Conservation (phyloP, 92 coral and sea anemone genomes). For the Galaxea fascicularis region DNA sequence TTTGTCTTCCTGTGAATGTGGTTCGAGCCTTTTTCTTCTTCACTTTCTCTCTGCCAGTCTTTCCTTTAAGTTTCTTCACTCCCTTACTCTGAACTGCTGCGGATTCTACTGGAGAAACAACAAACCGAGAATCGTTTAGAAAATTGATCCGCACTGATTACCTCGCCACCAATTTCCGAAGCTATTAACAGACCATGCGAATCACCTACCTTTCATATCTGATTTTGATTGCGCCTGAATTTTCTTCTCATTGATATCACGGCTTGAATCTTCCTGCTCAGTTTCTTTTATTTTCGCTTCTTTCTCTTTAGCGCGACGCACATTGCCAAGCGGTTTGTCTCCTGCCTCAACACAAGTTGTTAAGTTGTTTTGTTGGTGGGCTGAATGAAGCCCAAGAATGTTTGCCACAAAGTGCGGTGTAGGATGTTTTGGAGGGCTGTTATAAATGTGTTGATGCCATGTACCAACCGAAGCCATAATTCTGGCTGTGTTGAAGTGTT, state of each 20-base stretch:
- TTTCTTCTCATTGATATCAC: conserved; percentile 21
- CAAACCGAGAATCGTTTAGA: conserved; percentile 65
- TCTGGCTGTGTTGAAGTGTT: conserved; percentile 7
- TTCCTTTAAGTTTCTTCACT: conserved; percentile 69
- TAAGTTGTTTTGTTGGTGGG: conserved; percentile 65
- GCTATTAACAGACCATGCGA: conserved; percentile 51
- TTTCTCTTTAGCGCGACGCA: conserved; percentile 13
- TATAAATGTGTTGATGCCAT: conserved; percentile 97
- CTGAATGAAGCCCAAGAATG: conserved; percentile 88
- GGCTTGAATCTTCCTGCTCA: neutral
- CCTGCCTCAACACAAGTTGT: conserved; percentile 14
- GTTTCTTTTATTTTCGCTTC: conserved; percentile 33
- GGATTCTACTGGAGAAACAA: conserved; percentile 30
- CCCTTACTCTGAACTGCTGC: conserved; percentile 37
- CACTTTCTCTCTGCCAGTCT: conserved; percentile 68
- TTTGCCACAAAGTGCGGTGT: conserved; percentile 97
- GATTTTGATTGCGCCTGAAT: conserved; percentile 47
- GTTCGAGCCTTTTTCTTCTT: conserved; percentile 99
- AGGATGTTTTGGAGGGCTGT: conserved; percentile 89
- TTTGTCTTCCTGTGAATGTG: conserved; percentile 98
- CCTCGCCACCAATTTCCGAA: conserved; percentile 65
- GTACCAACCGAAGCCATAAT: conserved; percentile 75
- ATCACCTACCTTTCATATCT: conserved; percentile 49
- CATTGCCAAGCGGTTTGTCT: conserved; percentile 35
- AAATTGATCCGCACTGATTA: conserved; percentile 38